phyloP scores from a whole-genome alignment of 2,888 invertebrate species.

The Pedicia rivosa region DNA sequence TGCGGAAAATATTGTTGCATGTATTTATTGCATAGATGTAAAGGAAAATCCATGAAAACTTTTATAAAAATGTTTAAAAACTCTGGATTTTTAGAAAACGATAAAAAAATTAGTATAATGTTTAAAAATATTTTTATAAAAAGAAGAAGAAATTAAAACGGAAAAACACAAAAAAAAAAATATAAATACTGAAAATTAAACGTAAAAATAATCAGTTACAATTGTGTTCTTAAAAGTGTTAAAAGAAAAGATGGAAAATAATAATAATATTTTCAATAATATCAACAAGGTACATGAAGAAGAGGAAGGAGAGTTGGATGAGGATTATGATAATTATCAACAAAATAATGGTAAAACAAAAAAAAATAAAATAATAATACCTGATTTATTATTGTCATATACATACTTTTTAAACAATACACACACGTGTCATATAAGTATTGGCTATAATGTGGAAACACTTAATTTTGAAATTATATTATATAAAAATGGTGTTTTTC shows the following conservation, averaged over 20 bases:
- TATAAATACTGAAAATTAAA: neutral
- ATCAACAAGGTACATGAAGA: no score
- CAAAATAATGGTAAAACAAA: neutral
- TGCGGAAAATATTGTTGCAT: slow-evolving; percentile 3
- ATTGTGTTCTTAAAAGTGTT: no score
- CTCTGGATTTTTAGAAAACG: neutral
- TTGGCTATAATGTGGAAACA: no score
- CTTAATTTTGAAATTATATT: no score
- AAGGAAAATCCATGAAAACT: no score
- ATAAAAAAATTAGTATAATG: neutral
- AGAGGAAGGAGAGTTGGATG: no score
- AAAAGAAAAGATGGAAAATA: no score
- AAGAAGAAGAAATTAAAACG: neutral
- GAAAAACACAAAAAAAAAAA: neutral
- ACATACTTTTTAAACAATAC: neutral
- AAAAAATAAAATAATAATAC: neutral
- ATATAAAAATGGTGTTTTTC: no score
- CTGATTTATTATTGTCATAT: neutral
- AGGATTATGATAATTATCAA: neutral
- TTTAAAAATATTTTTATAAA: neutral
- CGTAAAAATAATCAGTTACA: no score
- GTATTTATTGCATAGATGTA: neutral
- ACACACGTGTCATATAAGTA: neutral
- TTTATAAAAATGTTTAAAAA: slow-evolving; percentile 1
- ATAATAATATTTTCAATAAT: no score